Evolutionary conservation across 2,888 invertebrate genomes (phyloP).

Genomic region (Leptothorax acervorum): DNA sequence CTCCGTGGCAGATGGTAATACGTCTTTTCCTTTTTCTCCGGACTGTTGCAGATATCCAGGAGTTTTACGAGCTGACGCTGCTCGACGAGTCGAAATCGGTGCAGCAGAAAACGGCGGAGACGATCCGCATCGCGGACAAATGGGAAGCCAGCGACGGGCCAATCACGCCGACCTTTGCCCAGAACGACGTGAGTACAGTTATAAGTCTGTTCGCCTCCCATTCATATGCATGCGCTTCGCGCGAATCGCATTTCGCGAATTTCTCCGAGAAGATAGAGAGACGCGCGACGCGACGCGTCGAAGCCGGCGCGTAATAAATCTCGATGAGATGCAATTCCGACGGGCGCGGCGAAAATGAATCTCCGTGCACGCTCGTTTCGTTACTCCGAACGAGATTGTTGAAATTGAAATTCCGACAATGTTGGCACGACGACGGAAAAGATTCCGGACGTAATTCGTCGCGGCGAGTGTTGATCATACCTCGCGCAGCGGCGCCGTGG

Average conservation of each 20-base stretch:
- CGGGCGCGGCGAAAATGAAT: background rate
- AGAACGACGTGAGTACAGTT: conserved; percentile 87
- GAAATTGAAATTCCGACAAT: background rate
- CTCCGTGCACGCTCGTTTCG: background rate
- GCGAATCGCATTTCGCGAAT: conserved; percentile 14
- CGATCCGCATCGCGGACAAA: conserved; percentile 97
- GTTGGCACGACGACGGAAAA: background rate
- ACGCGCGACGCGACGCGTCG: background rate
- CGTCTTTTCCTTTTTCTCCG: conserved; percentile 61
- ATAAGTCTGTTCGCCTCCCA: conserved; percentile 38
- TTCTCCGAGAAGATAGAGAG: background rate
- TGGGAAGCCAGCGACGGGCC: conserved; percentile 93
- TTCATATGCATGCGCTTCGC: conserved; percentile 21
- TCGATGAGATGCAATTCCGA: background rate
- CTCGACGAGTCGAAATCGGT: conserved; percentile 98
- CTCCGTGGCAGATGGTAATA: conserved; percentile 58
- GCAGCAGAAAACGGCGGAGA: conserved; percentile 98
- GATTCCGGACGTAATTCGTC: conserved; percentile 36
- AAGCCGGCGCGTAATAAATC: conserved; percentile 1
- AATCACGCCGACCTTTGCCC: conserved; percentile 88
- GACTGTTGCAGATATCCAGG: conserved; percentile 96
- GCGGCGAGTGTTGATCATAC: conserved; percentile 53
- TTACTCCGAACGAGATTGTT: conserved; percentile 8
- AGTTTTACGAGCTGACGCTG: conserved; percentile 98
- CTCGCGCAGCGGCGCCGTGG: conserved; percentile 32